Conservation (phyloP, 2,113 vertebrate genomes). For the Leptosomus discolor region DNA sequence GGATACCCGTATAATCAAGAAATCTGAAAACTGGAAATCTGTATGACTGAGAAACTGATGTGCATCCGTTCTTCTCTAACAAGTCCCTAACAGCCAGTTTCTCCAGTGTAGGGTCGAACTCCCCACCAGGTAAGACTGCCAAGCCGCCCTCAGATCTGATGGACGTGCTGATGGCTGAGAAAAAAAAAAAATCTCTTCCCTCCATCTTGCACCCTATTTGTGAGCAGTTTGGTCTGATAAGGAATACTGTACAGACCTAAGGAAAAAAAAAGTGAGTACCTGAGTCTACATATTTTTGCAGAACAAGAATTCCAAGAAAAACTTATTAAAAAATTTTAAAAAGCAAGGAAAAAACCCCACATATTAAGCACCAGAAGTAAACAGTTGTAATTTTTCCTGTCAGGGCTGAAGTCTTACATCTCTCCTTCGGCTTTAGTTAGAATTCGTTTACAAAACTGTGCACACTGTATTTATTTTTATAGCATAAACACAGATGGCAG, state of each 20-base stretch:
- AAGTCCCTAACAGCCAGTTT: neutral
- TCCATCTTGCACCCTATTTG: neutral
- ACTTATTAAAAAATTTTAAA: neutral
- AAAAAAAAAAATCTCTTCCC: neutral
- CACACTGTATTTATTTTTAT: slow-evolving; percentile 41
- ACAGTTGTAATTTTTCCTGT: slow-evolving; percentile 44
- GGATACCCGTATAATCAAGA: neutral
- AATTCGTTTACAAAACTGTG: slow-evolving; percentile 40
- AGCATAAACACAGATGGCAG: slow-evolving; percentile 60
- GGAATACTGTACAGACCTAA: neutral
- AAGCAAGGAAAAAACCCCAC: neutral
- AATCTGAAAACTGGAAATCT: neutral
- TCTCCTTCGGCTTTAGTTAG: slow-evolving; percentile 20
- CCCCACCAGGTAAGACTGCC: neutral
- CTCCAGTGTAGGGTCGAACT: neutral
- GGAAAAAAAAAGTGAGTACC: neutral
- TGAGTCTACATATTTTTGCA: neutral
- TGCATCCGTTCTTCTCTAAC: neutral
- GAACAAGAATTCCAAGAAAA: neutral
- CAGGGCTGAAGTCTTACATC: slow-evolving; percentile 16
- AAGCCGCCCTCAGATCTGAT: neutral
- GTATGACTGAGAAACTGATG: neutral
- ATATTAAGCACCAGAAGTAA: slow-evolving; percentile 9
- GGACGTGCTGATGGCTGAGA: neutral
- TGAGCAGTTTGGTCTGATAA: neutral